Evolutionary conservation across 2,797 vertebrate species (phyloP).

Genomic region (Smutsia gigantea): DNA sequence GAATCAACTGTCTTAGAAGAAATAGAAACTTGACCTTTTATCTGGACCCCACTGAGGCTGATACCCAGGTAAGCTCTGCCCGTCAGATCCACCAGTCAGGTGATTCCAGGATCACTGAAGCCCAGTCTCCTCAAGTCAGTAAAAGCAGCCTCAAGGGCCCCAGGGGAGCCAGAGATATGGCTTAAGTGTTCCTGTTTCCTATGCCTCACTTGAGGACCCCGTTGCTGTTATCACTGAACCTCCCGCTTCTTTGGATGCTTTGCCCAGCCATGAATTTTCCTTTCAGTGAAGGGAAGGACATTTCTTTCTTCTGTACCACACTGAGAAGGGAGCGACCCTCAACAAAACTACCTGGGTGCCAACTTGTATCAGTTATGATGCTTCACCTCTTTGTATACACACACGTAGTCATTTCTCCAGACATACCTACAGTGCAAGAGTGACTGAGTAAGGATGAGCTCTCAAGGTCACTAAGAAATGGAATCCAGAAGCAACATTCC

Average conservation of each 20-base stretch:
- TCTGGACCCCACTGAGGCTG: not conserved
- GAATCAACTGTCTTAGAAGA: slow-evolving; percentile 21
- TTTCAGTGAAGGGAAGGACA: not conserved
- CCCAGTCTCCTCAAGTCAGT: not conserved
- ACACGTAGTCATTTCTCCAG: not conserved
- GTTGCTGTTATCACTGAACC: not conserved
- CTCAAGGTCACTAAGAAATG: not conserved
- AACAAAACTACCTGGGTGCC: not conserved
- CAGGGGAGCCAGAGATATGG: not conserved
- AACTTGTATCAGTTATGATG: not conserved
- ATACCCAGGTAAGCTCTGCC: not conserved
- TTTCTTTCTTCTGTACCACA: not conserved
- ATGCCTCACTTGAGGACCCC: not conserved
- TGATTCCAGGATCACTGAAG: not conserved
- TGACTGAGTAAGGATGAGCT: not conserved
- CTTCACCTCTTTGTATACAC: not conserved
- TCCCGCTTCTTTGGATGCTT: not conserved
- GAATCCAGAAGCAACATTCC: not conserved
- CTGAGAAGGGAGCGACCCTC: not conserved
- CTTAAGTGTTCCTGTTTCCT: not conserved
- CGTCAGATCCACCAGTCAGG: not conserved
- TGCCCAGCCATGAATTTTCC: not conserved
- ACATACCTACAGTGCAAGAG: not conserved
- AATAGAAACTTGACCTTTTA: slow-evolving; percentile 22
- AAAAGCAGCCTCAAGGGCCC: not conserved